phyloP scores from a whole-genome alignment of 2,888 invertebrate species.

The Ischnura elegans region DNA sequence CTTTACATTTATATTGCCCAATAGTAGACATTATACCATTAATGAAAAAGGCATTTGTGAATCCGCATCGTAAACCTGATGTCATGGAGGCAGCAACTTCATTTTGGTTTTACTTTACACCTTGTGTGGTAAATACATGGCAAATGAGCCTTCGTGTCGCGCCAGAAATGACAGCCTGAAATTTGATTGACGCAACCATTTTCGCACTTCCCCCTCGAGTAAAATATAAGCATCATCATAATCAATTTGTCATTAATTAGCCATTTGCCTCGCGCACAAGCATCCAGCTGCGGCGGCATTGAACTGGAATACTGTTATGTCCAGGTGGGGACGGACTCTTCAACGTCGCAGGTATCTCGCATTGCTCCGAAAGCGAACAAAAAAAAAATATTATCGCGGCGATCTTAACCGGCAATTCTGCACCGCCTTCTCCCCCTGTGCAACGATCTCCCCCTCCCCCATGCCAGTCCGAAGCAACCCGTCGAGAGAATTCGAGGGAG shows the following conservation, averaged over 20 bases:
- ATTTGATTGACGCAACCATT: no score
- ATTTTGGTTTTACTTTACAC: no score
- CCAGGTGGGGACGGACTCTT: neutral
- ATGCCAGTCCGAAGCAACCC: neutral
- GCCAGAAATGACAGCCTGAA: no score
- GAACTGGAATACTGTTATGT: neutral
- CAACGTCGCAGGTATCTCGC: neutral
- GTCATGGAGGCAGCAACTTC: no score
- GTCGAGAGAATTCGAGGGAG: neutral
- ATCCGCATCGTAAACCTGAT: no score
- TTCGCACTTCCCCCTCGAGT: no score
- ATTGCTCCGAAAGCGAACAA: neutral
- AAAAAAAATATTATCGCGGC: slow-evolving; percentile 17
- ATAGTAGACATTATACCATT: no score
- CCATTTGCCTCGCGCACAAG: neutral
- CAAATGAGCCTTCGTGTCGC: no score
- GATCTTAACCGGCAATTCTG: neutral
- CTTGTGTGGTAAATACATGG: no score
- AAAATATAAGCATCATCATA: neutral
- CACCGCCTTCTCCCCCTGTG: neutral
- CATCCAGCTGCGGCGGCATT: neutral
- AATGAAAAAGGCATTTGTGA: no score
- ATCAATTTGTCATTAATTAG: neutral
- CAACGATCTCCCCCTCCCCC: neutral
- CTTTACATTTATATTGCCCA: no score